Evolutionary conservation across 2,797 vertebrate genomes (phyloP).

Genomic region (Sebastes hubbsi): DNA sequence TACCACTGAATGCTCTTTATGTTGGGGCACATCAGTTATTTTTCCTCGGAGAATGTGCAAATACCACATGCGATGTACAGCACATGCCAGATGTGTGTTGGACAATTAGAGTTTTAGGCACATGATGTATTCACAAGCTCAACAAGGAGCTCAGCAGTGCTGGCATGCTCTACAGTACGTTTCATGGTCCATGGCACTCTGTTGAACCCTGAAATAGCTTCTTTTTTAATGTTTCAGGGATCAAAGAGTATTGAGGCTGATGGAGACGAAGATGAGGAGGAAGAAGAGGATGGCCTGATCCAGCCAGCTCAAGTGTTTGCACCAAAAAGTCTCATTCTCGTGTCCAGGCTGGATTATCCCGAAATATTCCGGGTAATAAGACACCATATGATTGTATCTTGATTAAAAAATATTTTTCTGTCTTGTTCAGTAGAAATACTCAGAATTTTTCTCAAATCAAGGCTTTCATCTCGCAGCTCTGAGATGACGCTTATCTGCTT

Average conservation of each 20-base stretch:
- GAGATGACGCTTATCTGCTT: slow-evolving; percentile 33
- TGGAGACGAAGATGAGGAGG: slow-evolving; percentile 87
- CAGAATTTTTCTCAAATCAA: slow-evolving; percentile 28
- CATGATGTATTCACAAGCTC: slow-evolving; percentile 5
- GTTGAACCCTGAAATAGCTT: slow-evolving; percentile 49
- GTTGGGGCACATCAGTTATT: background rate
- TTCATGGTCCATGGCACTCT: slow-evolving; percentile 9
- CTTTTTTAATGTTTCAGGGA: slow-evolving; percentile 85
- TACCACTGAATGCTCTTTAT: background rate
- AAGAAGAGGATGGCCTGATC: slow-evolving; percentile 90
- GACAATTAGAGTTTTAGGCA: slow-evolving; percentile 6
- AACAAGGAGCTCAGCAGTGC: slow-evolving; percentile 23
- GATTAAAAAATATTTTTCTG: slow-evolving; percentile 48
- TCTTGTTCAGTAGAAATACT: slow-evolving; percentile 31
- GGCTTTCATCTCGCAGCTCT: slow-evolving; percentile 48
- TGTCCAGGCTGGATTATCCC: slow-evolving; percentile 96
- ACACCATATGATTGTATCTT: slow-evolving; percentile 50
- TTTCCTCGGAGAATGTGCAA: background rate
- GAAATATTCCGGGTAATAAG: slow-evolving; percentile 97
- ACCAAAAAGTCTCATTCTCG: slow-evolving; percentile 97
- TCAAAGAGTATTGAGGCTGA: slow-evolving; percentile 87
- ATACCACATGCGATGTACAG: background rate
- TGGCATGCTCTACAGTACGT: slow-evolving; percentile 1
- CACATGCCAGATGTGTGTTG: background rate
- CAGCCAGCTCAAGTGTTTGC: slow-evolving; percentile 97